A percentile compares a stretch with the other conserved stretches of the same genome.
Conservation (phyloP, 2,113 vertebrate genomes). For the Carlito syrichta region DNA sequence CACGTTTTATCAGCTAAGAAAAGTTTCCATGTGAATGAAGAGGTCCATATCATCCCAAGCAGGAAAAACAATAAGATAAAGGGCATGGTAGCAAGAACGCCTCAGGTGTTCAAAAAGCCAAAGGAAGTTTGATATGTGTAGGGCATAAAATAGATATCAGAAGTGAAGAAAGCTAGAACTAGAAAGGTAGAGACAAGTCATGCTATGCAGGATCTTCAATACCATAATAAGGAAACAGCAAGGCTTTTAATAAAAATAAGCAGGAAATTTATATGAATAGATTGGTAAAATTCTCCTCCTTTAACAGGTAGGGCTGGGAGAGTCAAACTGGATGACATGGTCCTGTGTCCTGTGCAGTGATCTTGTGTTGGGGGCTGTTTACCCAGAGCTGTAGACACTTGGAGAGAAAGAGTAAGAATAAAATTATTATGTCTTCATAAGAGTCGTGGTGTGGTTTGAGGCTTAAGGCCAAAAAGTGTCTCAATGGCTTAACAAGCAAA, state of each 20-base stretch:
- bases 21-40: not conserved
- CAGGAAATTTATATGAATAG: not conserved
- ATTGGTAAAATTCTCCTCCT: not conserved
- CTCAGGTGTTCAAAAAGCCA: not conserved
- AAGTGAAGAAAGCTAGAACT: not conserved
- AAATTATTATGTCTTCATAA: not conserved
- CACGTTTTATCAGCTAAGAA: not conserved
- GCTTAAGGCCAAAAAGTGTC: not conserved
- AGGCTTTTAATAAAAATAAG: not conserved
- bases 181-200: not conserved
- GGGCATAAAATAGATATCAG: not conserved
- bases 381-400: not conserved
- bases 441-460: not conserved
- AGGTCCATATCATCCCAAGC: not conserved
- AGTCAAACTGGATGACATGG: not conserved
- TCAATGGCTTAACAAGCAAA: not conserved
- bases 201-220: not conserved
- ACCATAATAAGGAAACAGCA: not conserved
- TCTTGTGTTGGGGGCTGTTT: not conserved
- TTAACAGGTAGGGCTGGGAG: not conserved
- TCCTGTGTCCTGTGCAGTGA: not conserved
- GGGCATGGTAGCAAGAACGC: not conserved
- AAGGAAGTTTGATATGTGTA: not conserved
- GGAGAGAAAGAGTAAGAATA: not conserved
- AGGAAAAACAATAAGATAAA: not conserved